Conservation (phyloP, 2,888 invertebrate species). For the Tiliacea citrago region DNA sequence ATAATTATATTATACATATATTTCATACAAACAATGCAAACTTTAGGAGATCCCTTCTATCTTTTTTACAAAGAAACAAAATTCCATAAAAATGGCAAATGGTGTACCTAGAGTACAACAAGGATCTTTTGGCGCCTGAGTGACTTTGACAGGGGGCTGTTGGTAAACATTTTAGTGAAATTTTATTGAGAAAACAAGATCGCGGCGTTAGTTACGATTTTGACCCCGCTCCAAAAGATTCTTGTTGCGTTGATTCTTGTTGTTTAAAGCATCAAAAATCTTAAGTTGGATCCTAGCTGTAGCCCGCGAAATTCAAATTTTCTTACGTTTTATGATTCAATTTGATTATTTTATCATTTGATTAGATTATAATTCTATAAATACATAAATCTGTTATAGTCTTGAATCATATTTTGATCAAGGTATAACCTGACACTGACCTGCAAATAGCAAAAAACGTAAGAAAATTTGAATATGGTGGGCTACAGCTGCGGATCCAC, state of each 20-base stretch:
- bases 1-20: background rate
- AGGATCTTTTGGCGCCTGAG: background rate
- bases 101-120: background rate
- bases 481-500: too few species aligned
- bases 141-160: background rate
- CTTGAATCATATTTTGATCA: too few species aligned
- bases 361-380: too few species aligned
- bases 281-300: too few species aligned
- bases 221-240: background rate
- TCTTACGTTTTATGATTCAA: too few species aligned
- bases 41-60: background rate
- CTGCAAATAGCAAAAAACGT: too few species aligned
- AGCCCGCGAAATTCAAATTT: too few species aligned
- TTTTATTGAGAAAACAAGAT: background rate
- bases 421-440: too few species aligned
- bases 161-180: background rate
- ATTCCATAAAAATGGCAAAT: background rate
- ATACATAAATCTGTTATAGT: too few species aligned
- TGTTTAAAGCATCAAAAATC: too few species aligned
- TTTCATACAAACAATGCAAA: conserved; percentile 14
- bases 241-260: background rate
- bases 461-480: too few species aligned
- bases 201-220: background rate
- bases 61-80: conserved; percentile 1
- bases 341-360: too few species aligned